Evolutionary conservation across 1,140 invertebrate species (phyloP).

Genomic region (honey bee (Apis mellifera)): Amel_HAv3.1 CM009936.2:4979501-4980000

Average conservation of each 20-base stretch:
- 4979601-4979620: neutral
- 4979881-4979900: neutral
- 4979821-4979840: slow-evolving; percentile 1
- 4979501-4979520: too few species aligned
- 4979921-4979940: slow-evolving; percentile 68
- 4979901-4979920: slow-evolving; percentile 31
- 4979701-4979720: neutral
- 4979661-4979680: neutral
- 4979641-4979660: neutral
- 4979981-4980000: slow-evolving; percentile 69
- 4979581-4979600: neutral
- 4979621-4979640: neutral
- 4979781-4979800: slow-evolving; percentile 21
- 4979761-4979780: neutral
- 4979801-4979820: neutral
- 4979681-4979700: slow-evolving; percentile 5
- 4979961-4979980: slow-evolving; percentile 76
- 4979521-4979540: too few species aligned
- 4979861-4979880: slow-evolving; percentile 21
- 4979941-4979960: slow-evolving; percentile 69
- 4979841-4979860: neutral
- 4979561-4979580: neutral
- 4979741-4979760: neutral
- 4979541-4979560: neutral
- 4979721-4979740: neutral